Percentiles rank a stretch among this genome's conserved stretches.
Conservation (phyloP, 2,797 vertebrate genomes). For the Microctenopoma lineatum region DNA sequence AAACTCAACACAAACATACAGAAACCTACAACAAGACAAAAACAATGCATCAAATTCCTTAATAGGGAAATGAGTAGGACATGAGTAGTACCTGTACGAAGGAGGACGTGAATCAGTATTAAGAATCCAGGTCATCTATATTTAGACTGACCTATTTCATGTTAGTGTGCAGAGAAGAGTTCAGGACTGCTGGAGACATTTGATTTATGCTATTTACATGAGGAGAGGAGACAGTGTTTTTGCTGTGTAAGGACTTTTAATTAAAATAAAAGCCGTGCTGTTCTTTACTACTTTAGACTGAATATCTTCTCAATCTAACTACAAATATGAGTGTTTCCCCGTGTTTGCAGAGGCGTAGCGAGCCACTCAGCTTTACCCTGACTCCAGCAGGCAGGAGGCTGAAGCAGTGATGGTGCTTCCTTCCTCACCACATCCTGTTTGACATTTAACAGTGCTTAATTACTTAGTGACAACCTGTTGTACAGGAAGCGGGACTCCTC, state of each 20-base stretch:
- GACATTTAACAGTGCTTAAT: conserved; percentile 1
- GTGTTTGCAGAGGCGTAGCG: not conserved
- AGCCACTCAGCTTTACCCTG: conserved; percentile 28
- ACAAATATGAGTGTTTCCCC: not conserved
- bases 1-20: conserved; percentile 99
- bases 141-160: conserved; percentile 58
- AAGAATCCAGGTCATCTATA: conserved; percentile 40
- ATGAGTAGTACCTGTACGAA: not conserved
- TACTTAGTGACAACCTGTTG: conserved; percentile 31
- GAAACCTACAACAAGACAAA: conserved; percentile 83
- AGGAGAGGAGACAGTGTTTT: conserved; percentile 3
- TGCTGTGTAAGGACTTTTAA: not conserved
- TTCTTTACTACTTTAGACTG: not conserved
- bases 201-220: not conserved
- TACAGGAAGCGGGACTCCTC: conserved; percentile 43
- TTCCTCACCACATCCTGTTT: conserved; percentile 78
- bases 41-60: not conserved
- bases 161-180: conserved; percentile 12
- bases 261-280: too few species aligned
- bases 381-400: not conserved
- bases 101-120: conserved; percentile 25
- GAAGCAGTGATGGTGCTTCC: conserved; percentile 26
- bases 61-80: too few species aligned
- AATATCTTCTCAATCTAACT: not conserved
- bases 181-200: not conserved